Base-by-base conservation (phyloP, 2,113 vertebrate genomes). In the Helogale parvula region DNA sequence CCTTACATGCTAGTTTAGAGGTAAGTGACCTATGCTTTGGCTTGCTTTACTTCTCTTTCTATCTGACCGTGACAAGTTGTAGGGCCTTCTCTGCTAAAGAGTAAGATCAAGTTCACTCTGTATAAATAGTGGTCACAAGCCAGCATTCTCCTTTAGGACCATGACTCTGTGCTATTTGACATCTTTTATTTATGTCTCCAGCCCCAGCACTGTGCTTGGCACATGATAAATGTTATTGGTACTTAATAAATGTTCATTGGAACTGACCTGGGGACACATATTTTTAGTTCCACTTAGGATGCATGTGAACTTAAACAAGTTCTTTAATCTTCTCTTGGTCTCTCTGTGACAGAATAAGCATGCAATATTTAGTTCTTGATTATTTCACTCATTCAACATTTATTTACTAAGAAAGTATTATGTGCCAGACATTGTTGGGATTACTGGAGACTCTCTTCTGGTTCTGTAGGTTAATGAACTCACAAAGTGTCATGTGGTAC, bases 1-100 rank as follows among this genome's bases (percentile, higher is more conserved):
- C 99, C 45, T 99, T 99, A 93, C 99, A 99, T 35, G 99, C 99
- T 95, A 99, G 99, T 98, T 98, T 99, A 96, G 99, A 99, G 99
- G 99, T 99, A 98, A 98, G 99, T 97, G 66, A 93, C 82, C 84
- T 74, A 4, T 25, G n/a, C 14, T 45, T 77, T 23, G 8, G 5
- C 27, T 23, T 89, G 31, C 33, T 52, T 92, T 47, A 7, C 38
- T n/a, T n/a, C 77, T 89, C 13, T 38, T 14, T 71, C 71, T 50
- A 83, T 2, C 52, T 52, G 23, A 29, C 4, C 52, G 10, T 52
- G 19, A 79, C 19, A 80, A 25, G 27, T 8, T 38, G 21, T 81
- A 52, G 65, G 54, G 29, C 35, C 76, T 35, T 41, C 33, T 35
- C 86, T 72, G 41, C 16, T 35, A 45, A n/a, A 60, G 11, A 92